Evolutionary conservation across 1,140 invertebrate genomes (phyloP).

Genomic region (Zelostemma sp.): DNA sequence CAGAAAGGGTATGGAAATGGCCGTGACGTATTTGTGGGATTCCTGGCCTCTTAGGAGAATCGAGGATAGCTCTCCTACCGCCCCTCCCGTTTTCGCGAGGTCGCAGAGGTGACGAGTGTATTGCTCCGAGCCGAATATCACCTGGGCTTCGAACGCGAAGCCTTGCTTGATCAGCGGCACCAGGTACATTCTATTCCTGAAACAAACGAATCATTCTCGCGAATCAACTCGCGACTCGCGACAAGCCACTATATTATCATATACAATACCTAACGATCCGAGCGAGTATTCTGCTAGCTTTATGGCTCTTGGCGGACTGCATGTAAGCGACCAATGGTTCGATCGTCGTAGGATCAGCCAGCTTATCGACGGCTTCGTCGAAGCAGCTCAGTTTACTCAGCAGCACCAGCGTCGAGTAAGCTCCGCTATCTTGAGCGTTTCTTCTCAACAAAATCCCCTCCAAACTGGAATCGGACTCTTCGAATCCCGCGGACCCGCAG

Average conservation of each 20-base stretch:
- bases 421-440: slow-evolving; percentile 18
- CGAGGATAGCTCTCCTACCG: slow-evolving; percentile 56
- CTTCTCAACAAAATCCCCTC: slow-evolving; percentile 25
- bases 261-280: slow-evolving; percentile 53
- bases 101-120: slow-evolving; percentile 47
- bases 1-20: slow-evolving; percentile 64
- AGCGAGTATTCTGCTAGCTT: slow-evolving; percentile 52
- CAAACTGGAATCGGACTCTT: slow-evolving; percentile 31
- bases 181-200: slow-evolving; percentile 59
- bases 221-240: slow-evolving; percentile 5
- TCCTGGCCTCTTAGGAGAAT: slow-evolving; percentile 57
- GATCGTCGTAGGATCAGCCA: slow-evolving; percentile 59
- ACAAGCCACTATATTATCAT: neutral
- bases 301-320: slow-evolving; percentile 48
- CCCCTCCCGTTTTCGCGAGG: slow-evolving; percentile 56
- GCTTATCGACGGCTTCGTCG: slow-evolving; percentile 51
- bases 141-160: slow-evolving; percentile 60
- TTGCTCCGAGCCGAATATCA: slow-evolving; percentile 50
- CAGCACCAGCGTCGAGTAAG: slow-evolving; percentile 51
- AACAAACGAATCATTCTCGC: slow-evolving; percentile 20
- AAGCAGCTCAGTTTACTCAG: slow-evolving; percentile 54
- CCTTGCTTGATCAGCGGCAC: slow-evolving; percentile 61
- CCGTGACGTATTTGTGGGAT: slow-evolving; percentile 52
- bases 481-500: slow-evolving; percentile 46
- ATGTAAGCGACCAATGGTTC: slow-evolving; percentile 58